These are phyloP conservation scores for Calameuta pallipes DNA, from an alignment of 2,888 invertebrate genomes.

Conservation along the genomic window DNA sequence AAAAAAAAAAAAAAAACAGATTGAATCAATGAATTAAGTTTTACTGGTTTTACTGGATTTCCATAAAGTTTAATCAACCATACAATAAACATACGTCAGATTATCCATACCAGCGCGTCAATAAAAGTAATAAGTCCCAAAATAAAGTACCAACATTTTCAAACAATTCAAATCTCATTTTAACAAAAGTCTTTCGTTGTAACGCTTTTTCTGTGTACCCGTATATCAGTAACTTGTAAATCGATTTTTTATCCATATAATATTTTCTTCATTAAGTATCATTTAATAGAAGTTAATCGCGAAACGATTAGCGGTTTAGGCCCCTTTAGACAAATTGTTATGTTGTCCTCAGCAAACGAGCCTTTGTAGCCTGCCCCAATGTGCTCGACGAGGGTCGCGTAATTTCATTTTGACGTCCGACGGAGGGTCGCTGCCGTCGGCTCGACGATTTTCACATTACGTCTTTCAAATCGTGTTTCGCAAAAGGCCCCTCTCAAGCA, in stretches of 20 bases:
- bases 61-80: background rate
- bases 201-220: background rate
- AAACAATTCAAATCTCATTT: background rate
- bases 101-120: background rate
- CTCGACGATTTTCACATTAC: constrained; percentile 65
- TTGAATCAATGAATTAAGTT: background rate
- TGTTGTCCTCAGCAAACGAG: constrained; percentile 53
- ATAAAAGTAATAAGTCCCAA: background rate
- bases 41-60: background rate
- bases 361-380: constrained; percentile 49
- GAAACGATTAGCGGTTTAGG: constrained; percentile 63
- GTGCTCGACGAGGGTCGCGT: constrained; percentile 58
- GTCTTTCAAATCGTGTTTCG: constrained; percentile 60
- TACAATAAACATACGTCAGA: background rate
- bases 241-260: background rate
- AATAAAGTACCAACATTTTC: background rate
- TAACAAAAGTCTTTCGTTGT: background rate
- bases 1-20: constrained; percentile 2
- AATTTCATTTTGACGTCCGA: constrained; percentile 66
- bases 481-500: constrained; percentile 29
- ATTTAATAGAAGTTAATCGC: constrained; percentile 64
- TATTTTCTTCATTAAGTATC: constrained; percentile 52
- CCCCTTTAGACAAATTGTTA: constrained; percentile 60
- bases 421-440: constrained; percentile 62
- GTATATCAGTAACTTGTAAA: background rate